These are phyloP conservation scores for Cichladusa arquata DNA, from an alignment of 2,113 vertebrate genomes.

Conservation along the genomic window DNA sequence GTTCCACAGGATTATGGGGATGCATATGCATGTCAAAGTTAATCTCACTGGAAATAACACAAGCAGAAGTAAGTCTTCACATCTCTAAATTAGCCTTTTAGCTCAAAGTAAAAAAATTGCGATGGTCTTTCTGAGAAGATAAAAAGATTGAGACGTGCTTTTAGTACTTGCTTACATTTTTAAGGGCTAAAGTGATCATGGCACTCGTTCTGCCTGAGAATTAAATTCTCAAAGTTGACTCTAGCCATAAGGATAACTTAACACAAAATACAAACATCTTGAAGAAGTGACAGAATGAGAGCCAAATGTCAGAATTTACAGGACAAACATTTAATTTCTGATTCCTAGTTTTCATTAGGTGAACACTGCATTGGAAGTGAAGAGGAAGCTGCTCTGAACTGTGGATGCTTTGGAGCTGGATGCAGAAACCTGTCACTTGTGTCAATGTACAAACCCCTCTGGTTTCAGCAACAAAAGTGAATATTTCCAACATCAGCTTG, in stretches of 20 bases:
- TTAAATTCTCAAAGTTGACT: not conserved
- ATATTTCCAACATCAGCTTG: not conserved
- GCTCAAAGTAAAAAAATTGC: not conserved
- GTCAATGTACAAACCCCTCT: rapidly evolving
- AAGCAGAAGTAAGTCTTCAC: not conserved
- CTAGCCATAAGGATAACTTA: not conserved
- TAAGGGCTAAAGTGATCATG: not conserved
- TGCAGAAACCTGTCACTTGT: not conserved
- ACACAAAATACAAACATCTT: not conserved
- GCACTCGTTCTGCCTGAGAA: not conserved
- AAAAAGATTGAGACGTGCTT: not conserved
- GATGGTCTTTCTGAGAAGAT: not conserved
- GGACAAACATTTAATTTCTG: not conserved
- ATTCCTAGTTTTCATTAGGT: not conserved
- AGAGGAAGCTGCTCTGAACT: not conserved
- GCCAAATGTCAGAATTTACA: not conserved
- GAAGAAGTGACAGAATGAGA: not conserved
- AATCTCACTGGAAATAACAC: not conserved
- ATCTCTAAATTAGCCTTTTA: not conserved
- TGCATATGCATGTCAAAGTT: not conserved
- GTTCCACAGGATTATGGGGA: not conserved
- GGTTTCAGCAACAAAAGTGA: not conserved
- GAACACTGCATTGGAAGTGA: not conserved
- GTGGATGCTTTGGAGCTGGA: not conserved
- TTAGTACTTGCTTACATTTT: not conserved